These are phyloP conservation scores for Siniperca chuatsi DNA, from an alignment of 2,113 vertebrate species.

Conservation along the genomic window DNA sequence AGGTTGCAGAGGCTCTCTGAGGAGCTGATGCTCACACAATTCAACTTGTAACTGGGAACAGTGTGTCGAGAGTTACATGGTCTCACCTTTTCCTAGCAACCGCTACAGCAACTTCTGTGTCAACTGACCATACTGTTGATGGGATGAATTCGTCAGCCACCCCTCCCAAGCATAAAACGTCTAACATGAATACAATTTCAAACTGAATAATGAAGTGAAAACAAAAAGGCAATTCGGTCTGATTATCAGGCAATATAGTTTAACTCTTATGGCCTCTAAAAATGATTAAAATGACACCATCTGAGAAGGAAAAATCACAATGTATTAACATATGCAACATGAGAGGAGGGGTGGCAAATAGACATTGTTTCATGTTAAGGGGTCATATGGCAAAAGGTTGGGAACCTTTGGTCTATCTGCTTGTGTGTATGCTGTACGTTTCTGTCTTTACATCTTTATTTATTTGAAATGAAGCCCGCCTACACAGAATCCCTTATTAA, in stretches of 20 bases:
- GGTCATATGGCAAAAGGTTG: neutral
- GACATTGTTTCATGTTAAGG: neutral
- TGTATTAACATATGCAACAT: no score
- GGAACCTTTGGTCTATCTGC: neutral
- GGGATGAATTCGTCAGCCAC: no score
- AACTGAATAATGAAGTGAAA: neutral
- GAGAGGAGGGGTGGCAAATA: neutral
- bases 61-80: neutral
- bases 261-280: neutral
- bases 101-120: no score
- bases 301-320: no score
- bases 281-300: neutral
- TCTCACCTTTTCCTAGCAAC: no score
- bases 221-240: neutral
- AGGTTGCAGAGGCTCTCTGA: neutral
- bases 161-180: neutral
- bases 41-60: neutral
- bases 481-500: neutral
- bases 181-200: no score
- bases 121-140: no score
- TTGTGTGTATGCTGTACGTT: no score
- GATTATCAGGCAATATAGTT: neutral
- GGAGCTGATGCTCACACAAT: no score
- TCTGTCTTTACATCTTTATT: neutral
- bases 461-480: neutral